These are phyloP conservation scores for Anniella stebbinsi DNA, from an alignment of 2,797 vertebrate species.

Conservation along the genomic window DNA sequence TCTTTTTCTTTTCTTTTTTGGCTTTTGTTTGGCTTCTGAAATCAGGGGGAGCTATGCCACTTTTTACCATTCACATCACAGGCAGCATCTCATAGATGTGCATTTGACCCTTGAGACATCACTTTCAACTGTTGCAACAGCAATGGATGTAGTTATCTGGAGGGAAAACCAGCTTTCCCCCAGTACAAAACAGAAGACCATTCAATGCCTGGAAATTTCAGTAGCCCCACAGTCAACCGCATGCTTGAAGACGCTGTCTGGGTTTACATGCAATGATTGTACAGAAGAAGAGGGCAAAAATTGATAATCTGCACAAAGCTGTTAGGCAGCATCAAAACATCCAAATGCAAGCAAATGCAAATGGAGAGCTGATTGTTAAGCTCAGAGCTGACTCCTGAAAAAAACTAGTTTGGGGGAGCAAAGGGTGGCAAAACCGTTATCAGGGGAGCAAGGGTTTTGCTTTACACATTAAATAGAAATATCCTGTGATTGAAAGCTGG, in stretches of 20 bases:
- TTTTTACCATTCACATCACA: not conserved
- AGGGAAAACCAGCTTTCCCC: not conserved
- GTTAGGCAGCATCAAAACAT: not conserved
- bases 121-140: constrained; percentile 4
- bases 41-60: no score
- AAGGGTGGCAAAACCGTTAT: no score
- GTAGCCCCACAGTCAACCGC: not conserved
- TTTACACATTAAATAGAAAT: no score
- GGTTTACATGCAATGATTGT: not conserved
- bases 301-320: not conserved
- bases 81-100: not conserved
- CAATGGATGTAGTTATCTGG: not conserved
- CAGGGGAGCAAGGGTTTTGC: not conserved
- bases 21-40: no score
- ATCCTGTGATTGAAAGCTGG: no score
- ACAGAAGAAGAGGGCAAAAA: not conserved
- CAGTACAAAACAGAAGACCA: not conserved
- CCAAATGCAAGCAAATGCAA: constrained; percentile 2
- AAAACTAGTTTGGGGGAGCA: no score
- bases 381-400: not conserved
- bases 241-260: not conserved
- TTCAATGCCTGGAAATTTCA: not conserved
- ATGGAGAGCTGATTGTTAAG: not conserved
- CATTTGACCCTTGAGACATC: not conserved
- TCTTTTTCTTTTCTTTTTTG: no score